phyloP scores from a whole-genome alignment of 92 coral and sea anemone species.

The Galaxea fascicularis region DNA sequence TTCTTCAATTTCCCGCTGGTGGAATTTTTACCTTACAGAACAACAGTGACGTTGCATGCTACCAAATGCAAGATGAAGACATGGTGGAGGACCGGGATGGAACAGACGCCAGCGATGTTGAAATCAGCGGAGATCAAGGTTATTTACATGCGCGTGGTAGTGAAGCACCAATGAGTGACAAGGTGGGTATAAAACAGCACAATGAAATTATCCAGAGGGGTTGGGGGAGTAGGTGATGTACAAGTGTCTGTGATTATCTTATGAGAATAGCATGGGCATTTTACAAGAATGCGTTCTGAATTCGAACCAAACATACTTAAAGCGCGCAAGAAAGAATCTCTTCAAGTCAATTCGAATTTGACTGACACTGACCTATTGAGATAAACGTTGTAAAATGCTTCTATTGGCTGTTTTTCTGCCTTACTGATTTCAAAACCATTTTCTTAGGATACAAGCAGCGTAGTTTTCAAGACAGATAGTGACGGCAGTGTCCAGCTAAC shows the following conservation, averaged over 20 bases:
- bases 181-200: background rate
- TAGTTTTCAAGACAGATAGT: slow-evolving; percentile 6
- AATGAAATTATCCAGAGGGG: too few relatives aligned
- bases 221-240: too few relatives aligned
- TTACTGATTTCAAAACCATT: background rate
- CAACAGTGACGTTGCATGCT: background rate
- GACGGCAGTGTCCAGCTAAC: slow-evolving; percentile 40
- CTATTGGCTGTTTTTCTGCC: too few relatives aligned
- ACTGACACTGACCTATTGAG: too few relatives aligned
- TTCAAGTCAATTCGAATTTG: too few relatives aligned
- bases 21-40: slow-evolving; percentile 23
- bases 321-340: too few relatives aligned
- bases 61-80: slow-evolving; percentile 14
- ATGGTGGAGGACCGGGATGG: slow-evolving; percentile 24
- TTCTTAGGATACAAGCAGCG: background rate
- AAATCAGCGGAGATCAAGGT: slow-evolving; percentile 37
- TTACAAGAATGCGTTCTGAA: too few relatives aligned
- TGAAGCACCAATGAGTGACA: background rate
- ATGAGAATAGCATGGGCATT: too few relatives aligned
- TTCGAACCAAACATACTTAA: too few relatives aligned
- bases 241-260: too few relatives aligned
- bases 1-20: too few relatives aligned
- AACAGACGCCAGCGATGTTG: slow-evolving; percentile 30
- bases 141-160: background rate
- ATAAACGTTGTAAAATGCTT: too few relatives aligned